Base-by-base conservation (phyloP, 2,797 vertebrate genomes). In the Amphiprion clarkii region DNA sequence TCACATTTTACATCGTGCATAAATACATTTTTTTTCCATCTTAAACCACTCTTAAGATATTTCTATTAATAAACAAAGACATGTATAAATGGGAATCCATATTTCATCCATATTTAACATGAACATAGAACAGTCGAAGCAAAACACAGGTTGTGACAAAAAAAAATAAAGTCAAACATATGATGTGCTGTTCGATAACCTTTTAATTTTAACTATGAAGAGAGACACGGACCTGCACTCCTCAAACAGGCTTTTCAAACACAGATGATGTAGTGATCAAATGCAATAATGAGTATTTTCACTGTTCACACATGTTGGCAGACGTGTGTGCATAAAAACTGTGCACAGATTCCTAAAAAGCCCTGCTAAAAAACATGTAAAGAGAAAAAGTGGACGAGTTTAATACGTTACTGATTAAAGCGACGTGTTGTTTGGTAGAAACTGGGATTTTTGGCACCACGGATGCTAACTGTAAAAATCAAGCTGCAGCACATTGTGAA, bases 1-100 rank as follows among this genome's bases (percentile, higher is more conserved):
- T 92, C 89, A 93, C 89, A 91, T 92, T 91, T 92, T 79, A 87
- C 81, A 86, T 81, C 82, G 89, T 90, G 90, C 90, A 94, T 93
- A 93, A 92, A 94, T 94, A 94, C 87, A 73, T 84, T 78, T 76
- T 87, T 87, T 36, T 36, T 9, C 33, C 74, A 87, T 87, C 79
- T 91, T 87, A 83, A 90, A 93, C 87, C 91, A 89, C 84, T 87
- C 89, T 92, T 87, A 84, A 79, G 83, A 82, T 90, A 88, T 89
- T 88, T 90, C 59, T 88, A 82, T 85, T 79, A 79, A 89, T 82
- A 92, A 87, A 88, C 79, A 78, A 72, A 19, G 67, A 86, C 67
- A 89, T 85, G 61, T 82, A 74, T 85, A 68, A 86, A 40, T 74
- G 75, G 82, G 78, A 89, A 78, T 80, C 75, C 67, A 67, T 85